Evolutionary conservation across 2,113 vertebrate species (phyloP).

Genomic region (Xenopus borealis): DNA sequence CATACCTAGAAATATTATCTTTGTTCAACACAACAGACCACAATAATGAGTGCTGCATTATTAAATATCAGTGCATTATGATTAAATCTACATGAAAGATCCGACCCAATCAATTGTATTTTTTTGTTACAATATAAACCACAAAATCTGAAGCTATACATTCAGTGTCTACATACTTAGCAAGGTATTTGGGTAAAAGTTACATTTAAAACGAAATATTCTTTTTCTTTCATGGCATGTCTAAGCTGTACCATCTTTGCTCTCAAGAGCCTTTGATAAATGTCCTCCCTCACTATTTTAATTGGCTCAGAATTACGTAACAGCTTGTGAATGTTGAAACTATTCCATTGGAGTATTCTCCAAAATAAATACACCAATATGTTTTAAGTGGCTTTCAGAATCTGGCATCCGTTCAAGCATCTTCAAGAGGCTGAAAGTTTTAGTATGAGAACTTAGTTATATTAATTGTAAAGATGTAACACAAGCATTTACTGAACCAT

Average conservation of each 20-base stretch:
- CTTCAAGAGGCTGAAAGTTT: slow-evolving; percentile 11
- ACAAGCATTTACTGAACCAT: slow-evolving; percentile 25
- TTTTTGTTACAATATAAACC: too few species aligned
- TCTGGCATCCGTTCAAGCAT: slow-evolving; percentile 16
- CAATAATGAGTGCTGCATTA: too few species aligned
- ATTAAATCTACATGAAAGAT: not conserved
- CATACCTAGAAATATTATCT: too few species aligned
- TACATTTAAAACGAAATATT: not conserved
- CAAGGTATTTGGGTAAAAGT: not conserved
- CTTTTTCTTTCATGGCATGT: not conserved
- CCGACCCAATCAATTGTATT: not conserved
- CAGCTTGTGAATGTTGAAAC: slow-evolving; percentile 15
- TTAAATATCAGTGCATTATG: too few species aligned
- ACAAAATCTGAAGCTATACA: too few species aligned
- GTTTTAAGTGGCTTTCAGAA: slow-evolving; percentile 31
- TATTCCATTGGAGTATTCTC: slow-evolving; percentile 8
- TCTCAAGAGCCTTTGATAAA: slow-evolving; percentile 17
- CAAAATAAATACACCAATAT: slow-evolving; percentile 21
- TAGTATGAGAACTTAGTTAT: slow-evolving; percentile 30
- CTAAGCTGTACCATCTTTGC: slow-evolving; percentile 19
- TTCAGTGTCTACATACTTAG: too few species aligned
- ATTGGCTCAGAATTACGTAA: slow-evolving; percentile 13
- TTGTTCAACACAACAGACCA: too few species aligned
- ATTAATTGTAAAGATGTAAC: slow-evolving; percentile 27
- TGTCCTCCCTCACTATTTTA: not conserved